These are phyloP conservation scores for Achatina immaculata DNA, from an alignment of 1,140 invertebrate genomes.

Conservation along the genomic window DNA sequence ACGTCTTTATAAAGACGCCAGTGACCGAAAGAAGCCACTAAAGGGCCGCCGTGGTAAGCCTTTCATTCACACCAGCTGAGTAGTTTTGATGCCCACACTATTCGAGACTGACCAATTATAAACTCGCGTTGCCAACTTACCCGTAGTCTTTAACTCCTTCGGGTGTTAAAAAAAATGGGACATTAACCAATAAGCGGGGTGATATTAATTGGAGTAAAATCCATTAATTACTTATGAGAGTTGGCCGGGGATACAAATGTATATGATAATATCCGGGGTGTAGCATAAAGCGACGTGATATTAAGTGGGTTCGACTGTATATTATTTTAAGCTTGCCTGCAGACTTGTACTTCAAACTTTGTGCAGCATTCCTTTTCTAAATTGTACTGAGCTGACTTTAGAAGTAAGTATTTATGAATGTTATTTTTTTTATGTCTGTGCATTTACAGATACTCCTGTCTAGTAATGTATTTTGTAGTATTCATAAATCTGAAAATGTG, in stretches of 20 bases:
- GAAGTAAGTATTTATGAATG: neutral
- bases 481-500: neutral
- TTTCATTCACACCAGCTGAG: too few species aligned
- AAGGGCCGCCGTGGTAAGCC: too few species aligned
- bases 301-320: too few species aligned
- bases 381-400: neutral
- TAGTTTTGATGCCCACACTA: too few species aligned
- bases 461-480: neutral
- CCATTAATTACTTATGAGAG: too few species aligned
- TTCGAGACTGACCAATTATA: too few species aligned
- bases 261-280: too few species aligned
- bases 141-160: neutral
- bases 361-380: neutral
- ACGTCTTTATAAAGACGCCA: neutral
- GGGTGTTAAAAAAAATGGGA: neutral
- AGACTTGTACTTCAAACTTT: neutral
- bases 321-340: neutral
- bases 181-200: neutral
- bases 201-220: too few species aligned
- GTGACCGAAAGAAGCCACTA: neutral
- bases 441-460: neutral
- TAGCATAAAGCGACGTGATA: too few species aligned
- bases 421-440: neutral
- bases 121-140: too few species aligned
- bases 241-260: too few species aligned